phyloP scores from a whole-genome alignment of 2,113 vertebrate species.

The Arizona elegans region DNA sequence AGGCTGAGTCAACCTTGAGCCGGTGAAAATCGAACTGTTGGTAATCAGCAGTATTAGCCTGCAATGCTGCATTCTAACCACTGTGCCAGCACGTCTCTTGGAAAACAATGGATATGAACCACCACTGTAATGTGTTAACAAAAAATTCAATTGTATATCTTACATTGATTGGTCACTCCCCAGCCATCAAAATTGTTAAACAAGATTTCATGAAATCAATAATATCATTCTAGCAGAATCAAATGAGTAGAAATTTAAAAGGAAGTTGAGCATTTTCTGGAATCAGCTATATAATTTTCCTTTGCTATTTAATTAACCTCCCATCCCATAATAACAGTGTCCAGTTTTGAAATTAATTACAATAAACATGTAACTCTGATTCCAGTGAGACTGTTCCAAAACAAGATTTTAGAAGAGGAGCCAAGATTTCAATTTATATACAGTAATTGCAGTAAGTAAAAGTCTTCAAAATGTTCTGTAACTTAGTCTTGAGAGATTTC shows the following conservation, averaged over 20 bases:
- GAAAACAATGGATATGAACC: not conserved
- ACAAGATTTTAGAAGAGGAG: not conserved
- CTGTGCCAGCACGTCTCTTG: not conserved
- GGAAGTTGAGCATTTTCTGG: not conserved
- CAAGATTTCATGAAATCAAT: not conserved
- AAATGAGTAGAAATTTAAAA: not conserved
- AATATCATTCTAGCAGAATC: not conserved
- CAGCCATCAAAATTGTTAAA: not conserved
- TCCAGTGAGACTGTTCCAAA: constrained; percentile 7
- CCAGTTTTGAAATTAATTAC: constrained; percentile 11
- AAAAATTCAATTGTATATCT: not conserved
- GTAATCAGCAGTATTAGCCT: no score
- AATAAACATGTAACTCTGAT: constrained; percentile 1
- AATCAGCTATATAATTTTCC: not conserved
- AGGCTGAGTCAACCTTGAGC: not conserved
- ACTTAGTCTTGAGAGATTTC: not conserved
- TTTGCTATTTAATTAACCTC: not conserved
- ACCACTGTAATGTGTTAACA: not conserved
- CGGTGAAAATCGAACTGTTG: not conserved
- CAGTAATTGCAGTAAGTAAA: constrained; percentile 6
- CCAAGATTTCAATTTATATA: constrained; percentile 8
- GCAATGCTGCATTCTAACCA: not conserved
- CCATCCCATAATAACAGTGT: not conserved
- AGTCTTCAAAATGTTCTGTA: constrained; percentile 8
- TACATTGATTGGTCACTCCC: not conserved